Conservation (phyloP, 2,888 invertebrate genomes). For the Polyommatus icarus region DNA sequence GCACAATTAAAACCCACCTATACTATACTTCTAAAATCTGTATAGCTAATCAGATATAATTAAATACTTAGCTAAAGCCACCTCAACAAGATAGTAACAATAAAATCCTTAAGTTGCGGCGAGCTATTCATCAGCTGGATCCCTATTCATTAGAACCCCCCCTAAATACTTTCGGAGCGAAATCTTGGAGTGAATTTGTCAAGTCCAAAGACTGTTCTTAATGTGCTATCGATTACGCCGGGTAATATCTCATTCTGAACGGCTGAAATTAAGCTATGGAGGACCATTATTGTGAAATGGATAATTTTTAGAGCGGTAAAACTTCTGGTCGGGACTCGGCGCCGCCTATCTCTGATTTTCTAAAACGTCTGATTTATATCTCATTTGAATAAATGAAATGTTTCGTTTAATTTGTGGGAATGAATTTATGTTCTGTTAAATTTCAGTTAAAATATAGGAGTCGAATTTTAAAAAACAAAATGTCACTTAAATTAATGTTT, state of each 20-base stretch:
- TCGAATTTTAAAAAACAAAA: no score
- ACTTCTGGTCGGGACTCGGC: conserved; percentile 45
- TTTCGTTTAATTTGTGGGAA: neutral
- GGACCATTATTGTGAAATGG: conserved; percentile 12
- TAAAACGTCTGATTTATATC: conserved; percentile 36
- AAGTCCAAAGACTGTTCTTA: conserved; percentile 29
- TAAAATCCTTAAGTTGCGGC: conserved; percentile 15
- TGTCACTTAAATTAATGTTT: no score
- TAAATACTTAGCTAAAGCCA: neutral
- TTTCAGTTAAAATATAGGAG: neutral
- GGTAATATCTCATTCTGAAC: conserved; percentile 24
- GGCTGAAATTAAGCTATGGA: conserved; percentile 18
- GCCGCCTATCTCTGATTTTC: conserved; percentile 46
- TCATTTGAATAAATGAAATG: conserved; percentile 28
- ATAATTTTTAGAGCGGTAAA: conserved; percentile 40
- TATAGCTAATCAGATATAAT: neutral
- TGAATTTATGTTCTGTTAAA: neutral
- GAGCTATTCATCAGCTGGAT: conserved; percentile 18
- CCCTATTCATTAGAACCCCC: conserved; percentile 16
- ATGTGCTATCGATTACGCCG: conserved; percentile 24
- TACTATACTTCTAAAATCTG: neutral
- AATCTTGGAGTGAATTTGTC: conserved; percentile 29
- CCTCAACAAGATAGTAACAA: neutral
- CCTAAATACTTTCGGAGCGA: conserved; percentile 17
- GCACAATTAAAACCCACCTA: neutral